A percentile compares a stretch with the other conserved stretches of the same genome.
These are phyloP conservation scores for Hetaerina titia DNA, from an alignment of 2,888 invertebrate species.

Conservation along the genomic window DNA sequence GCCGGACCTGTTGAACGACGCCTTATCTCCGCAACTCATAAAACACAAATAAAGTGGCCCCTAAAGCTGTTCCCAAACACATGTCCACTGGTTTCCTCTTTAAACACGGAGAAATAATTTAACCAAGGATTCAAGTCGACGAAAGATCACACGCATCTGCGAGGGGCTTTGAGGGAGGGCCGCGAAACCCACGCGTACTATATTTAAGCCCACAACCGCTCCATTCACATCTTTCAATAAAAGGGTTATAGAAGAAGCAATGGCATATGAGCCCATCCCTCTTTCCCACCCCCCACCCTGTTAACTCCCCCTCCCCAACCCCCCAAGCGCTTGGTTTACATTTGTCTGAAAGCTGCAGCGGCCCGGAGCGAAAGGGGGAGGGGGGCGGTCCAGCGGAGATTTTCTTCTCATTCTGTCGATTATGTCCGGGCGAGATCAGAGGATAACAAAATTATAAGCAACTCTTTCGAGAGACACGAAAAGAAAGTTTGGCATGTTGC, in stretches of 20 bases:
- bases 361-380: not conserved
- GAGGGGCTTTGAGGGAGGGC: not conserved
- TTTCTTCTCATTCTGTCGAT: not conserved
- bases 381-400: not conserved
- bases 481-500: not conserved
- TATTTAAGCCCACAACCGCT: not conserved
- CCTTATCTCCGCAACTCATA: not conserved
- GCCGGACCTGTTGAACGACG: not conserved
- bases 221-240: constrained; percentile 21
- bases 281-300: too few species aligned
- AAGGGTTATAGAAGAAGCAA: not conserved
- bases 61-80: not conserved
- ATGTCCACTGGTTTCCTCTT: not conserved
- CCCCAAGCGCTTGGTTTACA: not conserved
- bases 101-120: not conserved
- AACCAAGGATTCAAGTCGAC: constrained; percentile 4
- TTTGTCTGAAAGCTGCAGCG: not conserved
- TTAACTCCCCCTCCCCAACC: too few species aligned
- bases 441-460: not conserved
- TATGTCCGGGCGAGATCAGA: not conserved
- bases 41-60: not conserved
- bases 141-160: constrained; percentile 25
- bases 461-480: not conserved
- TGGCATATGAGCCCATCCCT: not conserved
- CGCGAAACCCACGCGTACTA: not conserved